These are phyloP conservation scores for Alcis repandata DNA, from an alignment of 2,888 invertebrate species.

Conservation along the genomic window DNA sequence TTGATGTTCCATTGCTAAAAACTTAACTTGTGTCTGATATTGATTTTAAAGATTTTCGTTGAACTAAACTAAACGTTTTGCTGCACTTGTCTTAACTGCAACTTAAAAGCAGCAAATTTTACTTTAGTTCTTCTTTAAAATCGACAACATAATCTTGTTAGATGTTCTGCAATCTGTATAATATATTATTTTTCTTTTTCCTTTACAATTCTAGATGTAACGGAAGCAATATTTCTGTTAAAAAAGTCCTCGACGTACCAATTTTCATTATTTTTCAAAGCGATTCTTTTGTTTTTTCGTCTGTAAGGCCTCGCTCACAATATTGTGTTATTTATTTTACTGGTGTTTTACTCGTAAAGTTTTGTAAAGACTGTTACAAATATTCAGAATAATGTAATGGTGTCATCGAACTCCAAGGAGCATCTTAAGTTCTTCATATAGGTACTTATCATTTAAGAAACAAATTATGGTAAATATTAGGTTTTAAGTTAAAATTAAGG, in stretches of 20 bases:
- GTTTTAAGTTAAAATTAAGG: conserved; percentile 50
- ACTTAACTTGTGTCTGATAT: not conserved
- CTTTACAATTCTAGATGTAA: conserved; percentile 26
- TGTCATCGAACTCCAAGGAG: conserved; percentile 50
- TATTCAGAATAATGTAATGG: conserved; percentile 57
- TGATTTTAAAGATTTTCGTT: not conserved
- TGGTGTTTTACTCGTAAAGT: conserved; percentile 58
- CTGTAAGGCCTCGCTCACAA: conserved; percentile 75
- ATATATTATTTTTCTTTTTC: not conserved
- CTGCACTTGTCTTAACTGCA: not conserved
- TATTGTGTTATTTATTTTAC: conserved; percentile 76
- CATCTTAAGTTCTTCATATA: conserved; percentile 48
- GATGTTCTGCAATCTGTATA: conserved; percentile 27
- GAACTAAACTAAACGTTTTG: not conserved
- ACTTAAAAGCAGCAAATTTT: not conserved
- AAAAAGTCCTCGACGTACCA: conserved; percentile 66
- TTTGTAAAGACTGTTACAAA: conserved; percentile 62
- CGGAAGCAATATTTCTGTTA: conserved; percentile 50
- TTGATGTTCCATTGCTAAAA: not conserved
- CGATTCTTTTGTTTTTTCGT: conserved; percentile 55
- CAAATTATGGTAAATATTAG: conserved; percentile 55
- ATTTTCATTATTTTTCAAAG: conserved; percentile 50
- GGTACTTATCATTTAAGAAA: conserved; percentile 66
- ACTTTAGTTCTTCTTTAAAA: not conserved
- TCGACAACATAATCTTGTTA: conserved; percentile 8